Base-by-base conservation (phyloP, 2,888 invertebrate species). In the Tiliacea citrago region DNA sequence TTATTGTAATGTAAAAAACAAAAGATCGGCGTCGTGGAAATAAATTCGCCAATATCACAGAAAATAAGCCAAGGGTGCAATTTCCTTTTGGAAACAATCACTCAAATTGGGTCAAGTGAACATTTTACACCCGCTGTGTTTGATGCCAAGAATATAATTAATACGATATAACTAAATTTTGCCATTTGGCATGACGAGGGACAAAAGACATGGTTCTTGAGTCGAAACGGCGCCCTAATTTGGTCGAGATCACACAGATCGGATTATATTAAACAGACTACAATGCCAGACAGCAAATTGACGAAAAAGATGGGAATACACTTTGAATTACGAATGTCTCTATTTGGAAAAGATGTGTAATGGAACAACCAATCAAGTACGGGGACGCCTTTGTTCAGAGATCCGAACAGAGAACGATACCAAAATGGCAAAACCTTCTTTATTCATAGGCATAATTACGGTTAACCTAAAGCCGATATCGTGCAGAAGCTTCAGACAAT, bases 51-150 rank as follows among this genome's bases (percentile, higher is more conserved):
- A 85, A 87, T 86, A 85, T 85, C 78, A 79, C 78, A 81, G 67
- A 82, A 78, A 83, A 80, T 78, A 82, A 84, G 83, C 83, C 83
- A 84, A 85, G 86, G 85, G 85, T 84, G 84, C 86, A 84, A 88
- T 90, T 87, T 89, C 88, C 88, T 84, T 83, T 85, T 75, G 69
- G 81, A 81, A 88, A 89, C 86, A 87, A 88, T 86, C 81, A 78
- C 83, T 76, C 71, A 69, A 85, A 86, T 86, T 81, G 76, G 89
- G 88, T 86, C 82, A 87, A 86, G 83, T 73, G 78, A 78, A 81
- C 72, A 68, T 78, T 83, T 85, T 73, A 77, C 80, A 78, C 72
- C 77, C 81, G 60, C 70, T 68, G 63, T 75, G 76, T 85, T 75
- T 81, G 73, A 82, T 73, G 69, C 78, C 79, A 81, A 76, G 81